A percentile compares a stretch with the other conserved stretches of the same genome.
phyloP scores from a whole-genome alignment of 2,797 vertebrate genomes.

The Sardinella longiceps region DNA sequence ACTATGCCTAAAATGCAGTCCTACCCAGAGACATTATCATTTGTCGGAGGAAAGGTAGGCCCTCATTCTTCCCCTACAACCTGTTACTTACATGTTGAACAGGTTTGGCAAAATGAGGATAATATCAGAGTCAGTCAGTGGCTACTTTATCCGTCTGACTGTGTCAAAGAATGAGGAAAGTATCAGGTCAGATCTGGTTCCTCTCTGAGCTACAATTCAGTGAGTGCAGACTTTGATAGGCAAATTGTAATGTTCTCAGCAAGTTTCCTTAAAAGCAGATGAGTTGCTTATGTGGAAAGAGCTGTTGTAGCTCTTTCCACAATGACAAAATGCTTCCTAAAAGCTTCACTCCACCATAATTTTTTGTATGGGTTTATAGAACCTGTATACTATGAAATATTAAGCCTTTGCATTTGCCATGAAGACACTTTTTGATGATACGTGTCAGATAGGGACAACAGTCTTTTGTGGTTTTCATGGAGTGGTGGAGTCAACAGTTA shows the following conservation, averaged over 20 bases:
- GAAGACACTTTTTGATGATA: not conserved
- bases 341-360: too few species aligned
- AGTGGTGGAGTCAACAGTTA: too few species aligned
- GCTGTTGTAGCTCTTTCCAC: too few species aligned
- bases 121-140: not conserved
- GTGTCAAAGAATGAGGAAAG: slow-evolving; percentile 4
- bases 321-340: not conserved
- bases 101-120: not conserved
- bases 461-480: not conserved
- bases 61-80: not conserved
- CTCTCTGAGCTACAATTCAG: not conserved
- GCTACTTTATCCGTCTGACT: not conserved
- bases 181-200: not conserved
- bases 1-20: not conserved
- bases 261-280: not conserved
- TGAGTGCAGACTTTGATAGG: too few species aligned
- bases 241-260: too few species aligned
- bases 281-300: too few species aligned
- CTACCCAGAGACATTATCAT: not conserved
- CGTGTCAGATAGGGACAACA: not conserved
- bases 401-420: not conserved
- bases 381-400: not conserved
- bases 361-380: not conserved
- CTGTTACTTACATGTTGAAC: not conserved
- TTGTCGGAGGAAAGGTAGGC: not conserved